phyloP scores from a whole-genome alignment of 2,888 invertebrate species.

The Rhodophaea formosa region DNA sequence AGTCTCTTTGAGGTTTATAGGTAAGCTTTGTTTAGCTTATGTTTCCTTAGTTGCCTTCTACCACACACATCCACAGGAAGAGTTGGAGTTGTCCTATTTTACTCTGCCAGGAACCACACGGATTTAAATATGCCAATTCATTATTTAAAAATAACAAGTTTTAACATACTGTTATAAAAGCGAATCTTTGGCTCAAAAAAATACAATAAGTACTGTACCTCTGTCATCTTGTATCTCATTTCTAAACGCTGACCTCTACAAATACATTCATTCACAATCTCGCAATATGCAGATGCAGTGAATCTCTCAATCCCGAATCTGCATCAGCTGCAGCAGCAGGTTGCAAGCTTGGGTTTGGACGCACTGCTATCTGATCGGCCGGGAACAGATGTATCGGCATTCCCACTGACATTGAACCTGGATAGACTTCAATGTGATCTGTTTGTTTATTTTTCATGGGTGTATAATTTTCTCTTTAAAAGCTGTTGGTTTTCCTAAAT shows the following conservation, averaged over 20 bases:
- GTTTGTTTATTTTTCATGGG: not conserved
- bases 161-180: too few species aligned
- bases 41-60: too few species aligned
- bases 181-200: not conserved
- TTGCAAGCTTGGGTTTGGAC: conserved; percentile 3
- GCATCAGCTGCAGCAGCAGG: not conserved
- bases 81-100: too few species aligned
- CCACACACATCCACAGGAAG: too few species aligned
- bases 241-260: not conserved
- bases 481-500: too few species aligned
- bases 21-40: too few species aligned
- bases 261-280: too few species aligned
- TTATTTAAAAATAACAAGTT: too few species aligned
- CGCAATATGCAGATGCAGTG: not conserved
- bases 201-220: not conserved
- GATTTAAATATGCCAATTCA: too few species aligned
- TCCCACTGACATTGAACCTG: not conserved
- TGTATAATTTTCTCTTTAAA: too few species aligned
- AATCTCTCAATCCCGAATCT: not conserved
- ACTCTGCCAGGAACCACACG: too few species aligned
- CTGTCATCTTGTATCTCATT: not conserved
- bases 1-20: too few species aligned
- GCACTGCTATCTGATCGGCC: not conserved
- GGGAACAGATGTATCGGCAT: not conserved
- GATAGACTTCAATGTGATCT: not conserved